Conservation (phyloP, 2,797 vertebrate genomes). For the Hyperoplus immaculatus region DNA sequence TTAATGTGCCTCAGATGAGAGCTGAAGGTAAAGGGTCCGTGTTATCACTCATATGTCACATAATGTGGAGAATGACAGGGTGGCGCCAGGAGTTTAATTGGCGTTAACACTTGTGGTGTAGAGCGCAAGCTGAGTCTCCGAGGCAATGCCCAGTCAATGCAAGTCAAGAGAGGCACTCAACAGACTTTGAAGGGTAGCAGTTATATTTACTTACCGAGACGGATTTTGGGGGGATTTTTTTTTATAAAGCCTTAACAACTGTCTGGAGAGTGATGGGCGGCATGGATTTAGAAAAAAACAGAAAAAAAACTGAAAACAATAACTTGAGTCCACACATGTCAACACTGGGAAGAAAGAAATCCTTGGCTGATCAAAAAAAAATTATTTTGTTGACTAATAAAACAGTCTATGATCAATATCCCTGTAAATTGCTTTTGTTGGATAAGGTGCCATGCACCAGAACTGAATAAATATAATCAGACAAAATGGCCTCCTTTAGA, state of each 20-base stretch:
- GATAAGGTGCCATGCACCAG: slow-evolving; percentile 35
- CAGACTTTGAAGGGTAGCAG: slow-evolving; percentile 75
- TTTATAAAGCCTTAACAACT: slow-evolving; percentile 58
- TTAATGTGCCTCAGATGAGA: slow-evolving; percentile 80
- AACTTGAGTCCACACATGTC: slow-evolving; percentile 63
- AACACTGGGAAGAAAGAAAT: slow-evolving; percentile 49
- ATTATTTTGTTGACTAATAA: slow-evolving; percentile 73
- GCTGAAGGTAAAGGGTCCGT: slow-evolving; percentile 78
- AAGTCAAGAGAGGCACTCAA: slow-evolving; percentile 74
- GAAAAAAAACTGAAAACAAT: slow-evolving; percentile 71
- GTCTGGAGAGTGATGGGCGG: slow-evolving; percentile 55
- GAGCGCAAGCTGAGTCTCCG: slow-evolving; percentile 61
- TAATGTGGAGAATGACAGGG: slow-evolving; percentile 78
- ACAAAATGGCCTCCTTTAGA: slow-evolving; percentile 58
- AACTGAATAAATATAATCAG: slow-evolving; percentile 72
- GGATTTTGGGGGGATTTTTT: slow-evolving; percentile 48
- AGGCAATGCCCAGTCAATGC: slow-evolving; percentile 76
- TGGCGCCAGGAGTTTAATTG: slow-evolving; percentile 82
- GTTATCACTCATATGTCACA: slow-evolving; percentile 83
- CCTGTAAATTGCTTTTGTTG: slow-evolving; percentile 71
- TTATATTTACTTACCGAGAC: slow-evolving; percentile 76
- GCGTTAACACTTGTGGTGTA: slow-evolving; percentile 73
- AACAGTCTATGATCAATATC: slow-evolving; percentile 72
- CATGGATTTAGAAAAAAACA: slow-evolving; percentile 55
- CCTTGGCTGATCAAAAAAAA: slow-evolving; percentile 58